Evolutionary conservation across 2,888 invertebrate species (phyloP).

Genomic region (Ypsolopha sequella): DNA sequence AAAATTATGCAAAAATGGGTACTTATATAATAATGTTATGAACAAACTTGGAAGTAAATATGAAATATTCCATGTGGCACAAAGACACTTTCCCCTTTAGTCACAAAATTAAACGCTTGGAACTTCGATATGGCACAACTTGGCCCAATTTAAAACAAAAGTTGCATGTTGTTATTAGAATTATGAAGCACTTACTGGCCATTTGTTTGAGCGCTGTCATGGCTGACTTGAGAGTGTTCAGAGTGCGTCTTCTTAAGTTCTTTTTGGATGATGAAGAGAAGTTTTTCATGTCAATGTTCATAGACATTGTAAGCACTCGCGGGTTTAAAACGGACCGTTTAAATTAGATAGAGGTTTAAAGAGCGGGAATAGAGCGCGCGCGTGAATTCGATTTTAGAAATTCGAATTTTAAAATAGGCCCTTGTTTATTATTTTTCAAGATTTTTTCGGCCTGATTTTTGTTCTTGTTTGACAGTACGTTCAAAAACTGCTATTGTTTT

Average conservation of each 20-base stretch:
- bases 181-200: conserved; percentile 46
- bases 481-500: conserved; percentile 34
- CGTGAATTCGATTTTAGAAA: too few relatives aligned
- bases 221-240: conserved; percentile 58
- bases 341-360: too few relatives aligned
- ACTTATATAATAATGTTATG: too few relatives aligned
- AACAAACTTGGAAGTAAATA: neutral
- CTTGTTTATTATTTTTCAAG: too few relatives aligned
- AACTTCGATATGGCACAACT: neutral
- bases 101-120: neutral
- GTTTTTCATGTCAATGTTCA: conserved; percentile 56
- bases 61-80: neutral
- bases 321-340: too few relatives aligned
- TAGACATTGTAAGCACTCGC: conserved; percentile 30
- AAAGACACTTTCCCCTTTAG: neutral
- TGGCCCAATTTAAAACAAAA: neutral
- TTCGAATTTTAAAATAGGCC: too few relatives aligned
- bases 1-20: too few relatives aligned
- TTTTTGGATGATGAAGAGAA: conserved; percentile 44
- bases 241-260: conserved; percentile 53
- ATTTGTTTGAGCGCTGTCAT: conserved; percentile 60
- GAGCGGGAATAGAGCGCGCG: too few relatives aligned
- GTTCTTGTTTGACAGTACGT: too few relatives aligned
- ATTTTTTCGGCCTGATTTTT: too few relatives aligned
- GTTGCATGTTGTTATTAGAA: neutral